Evolutionary conservation across 2,797 vertebrate genomes (phyloP).

Genomic region (Malurus splendens): DNA sequence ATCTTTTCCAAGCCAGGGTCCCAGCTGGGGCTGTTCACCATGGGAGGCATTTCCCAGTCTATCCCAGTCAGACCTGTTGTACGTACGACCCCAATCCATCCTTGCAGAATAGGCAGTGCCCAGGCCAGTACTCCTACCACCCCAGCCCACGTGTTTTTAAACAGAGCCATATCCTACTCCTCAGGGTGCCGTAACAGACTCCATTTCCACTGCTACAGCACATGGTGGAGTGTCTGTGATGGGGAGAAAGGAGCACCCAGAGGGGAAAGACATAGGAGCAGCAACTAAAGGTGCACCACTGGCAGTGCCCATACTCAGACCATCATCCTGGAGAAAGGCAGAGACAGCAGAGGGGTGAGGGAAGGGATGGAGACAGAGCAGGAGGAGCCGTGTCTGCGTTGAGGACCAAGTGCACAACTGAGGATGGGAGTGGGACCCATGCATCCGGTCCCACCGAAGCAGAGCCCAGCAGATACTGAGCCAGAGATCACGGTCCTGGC

Average conservation of each 20-base stretch:
- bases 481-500: neutral
- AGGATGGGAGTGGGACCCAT: neutral
- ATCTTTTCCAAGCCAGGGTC: accelerated
- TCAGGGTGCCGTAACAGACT: neutral
- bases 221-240: neutral
- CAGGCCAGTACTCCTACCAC: accelerated
- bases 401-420: accelerated
- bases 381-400: accelerated
- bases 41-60: neutral
- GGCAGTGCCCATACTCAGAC: neutral
- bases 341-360: neutral
- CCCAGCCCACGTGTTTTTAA: accelerated
- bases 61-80: accelerated
- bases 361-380: neutral
- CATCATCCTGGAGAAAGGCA: neutral
- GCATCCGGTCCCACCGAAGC: accelerated
- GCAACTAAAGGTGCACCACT: neutral
- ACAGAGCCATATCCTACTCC: neutral
- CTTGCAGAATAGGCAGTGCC: neutral
- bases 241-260: neutral
- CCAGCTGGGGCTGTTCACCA: neutral
- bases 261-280: neutral
- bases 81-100: neutral
- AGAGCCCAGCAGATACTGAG: neutral
- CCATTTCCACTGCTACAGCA: neutral